Evolutionary conservation across 1,140 invertebrate species (phyloP).

Genomic region (Pristionchus pacificus): DNA sequence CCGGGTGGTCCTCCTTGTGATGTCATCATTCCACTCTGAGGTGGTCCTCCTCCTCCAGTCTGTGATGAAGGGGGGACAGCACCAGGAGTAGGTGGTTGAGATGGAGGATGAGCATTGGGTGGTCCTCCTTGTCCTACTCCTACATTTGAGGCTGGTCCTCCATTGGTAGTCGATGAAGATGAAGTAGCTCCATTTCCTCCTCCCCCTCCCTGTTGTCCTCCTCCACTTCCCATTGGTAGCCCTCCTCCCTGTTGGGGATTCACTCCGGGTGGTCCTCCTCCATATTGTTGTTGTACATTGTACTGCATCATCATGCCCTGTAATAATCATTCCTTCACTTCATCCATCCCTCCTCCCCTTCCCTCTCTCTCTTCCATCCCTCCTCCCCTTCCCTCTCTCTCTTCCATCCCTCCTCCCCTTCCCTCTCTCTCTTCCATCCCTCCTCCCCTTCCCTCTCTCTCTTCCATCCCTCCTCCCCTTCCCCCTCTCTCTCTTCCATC

Average conservation of each 20-base stretch:
- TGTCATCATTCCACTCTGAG: too few species aligned
- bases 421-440: not conserved
- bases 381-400: slow-evolving; percentile 4
- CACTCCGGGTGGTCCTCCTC: slow-evolving; percentile 9
- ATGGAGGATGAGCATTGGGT: too few species aligned
- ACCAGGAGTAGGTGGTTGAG: too few species aligned
- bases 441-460: not conserved
- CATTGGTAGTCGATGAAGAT: not conserved
- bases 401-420: not conserved
- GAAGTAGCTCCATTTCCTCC: not conserved
- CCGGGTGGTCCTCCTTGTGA: too few species aligned
- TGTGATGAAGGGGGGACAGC: too few species aligned
- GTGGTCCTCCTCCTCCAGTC: too few species aligned
- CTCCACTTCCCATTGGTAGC: not conserved
- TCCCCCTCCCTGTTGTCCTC: slow-evolving; percentile 1
- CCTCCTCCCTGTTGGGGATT: not conserved
- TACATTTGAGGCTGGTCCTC: too few species aligned
- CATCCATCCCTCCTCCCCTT: too few species aligned
- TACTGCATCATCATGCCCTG: not conserved
- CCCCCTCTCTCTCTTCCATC: not conserved
- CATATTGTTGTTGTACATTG: not conserved
- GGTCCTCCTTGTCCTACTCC: too few species aligned
- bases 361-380: slow-evolving; percentile 3
- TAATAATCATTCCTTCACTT: not conserved
- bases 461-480: not conserved